Base-by-base conservation (phyloP, 2,113 vertebrate species). In the Peromyscus californicus region DNA sequence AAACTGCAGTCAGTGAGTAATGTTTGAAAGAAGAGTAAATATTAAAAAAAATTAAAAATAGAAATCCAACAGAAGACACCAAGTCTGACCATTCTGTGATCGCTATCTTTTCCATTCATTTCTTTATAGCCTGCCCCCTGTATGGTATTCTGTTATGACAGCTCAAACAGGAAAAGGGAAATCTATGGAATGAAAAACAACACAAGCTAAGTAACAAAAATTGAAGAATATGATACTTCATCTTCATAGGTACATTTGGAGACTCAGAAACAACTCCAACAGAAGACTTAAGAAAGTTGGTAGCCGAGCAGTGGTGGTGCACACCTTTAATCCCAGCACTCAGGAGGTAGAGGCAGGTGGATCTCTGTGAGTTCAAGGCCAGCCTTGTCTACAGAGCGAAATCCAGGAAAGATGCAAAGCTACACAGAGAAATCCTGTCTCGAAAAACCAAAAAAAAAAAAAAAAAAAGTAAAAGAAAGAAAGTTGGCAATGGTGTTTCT, bases 141-240 rank as follows among this genome's bases (percentile, higher is more conserved):
- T 72, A 79, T 80, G 22, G 36, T 65, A 67, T 45, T 79, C n/a
- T 90, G 19, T 51, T 39, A 51, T 36, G 22, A 12, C 6, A 74
- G 4, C 15, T 93, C 61, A 86, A 76, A 87, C 17, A 48, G 2
- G 59, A 24, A 45, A 79, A 57, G 36, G 22, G 0, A 61, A 9
- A 82, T n/a, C 0, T 82, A 42, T 12, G 26, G 42, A 93, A 85
- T 0, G 11, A 5, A 4, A 92, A 82, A 45, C 69, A n/a, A 67
- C 12, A 84, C 5, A 67, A 82, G 93, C 33, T 86, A 86, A 96
- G 67, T 54, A 79, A 89, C 63, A 85, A 90, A 94, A 86, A 17
- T 12, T 33, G 24, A 85, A 83, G 31, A 54, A 67, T 2, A 76
- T 6, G 36, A 19, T 48, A 57, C 7, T 79, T 5, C 86, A 16